Base-by-base conservation (phyloP, 37 sponge, comb jelly and placozoan genomes). In the Halisarca cf. caerulea region DNA sequence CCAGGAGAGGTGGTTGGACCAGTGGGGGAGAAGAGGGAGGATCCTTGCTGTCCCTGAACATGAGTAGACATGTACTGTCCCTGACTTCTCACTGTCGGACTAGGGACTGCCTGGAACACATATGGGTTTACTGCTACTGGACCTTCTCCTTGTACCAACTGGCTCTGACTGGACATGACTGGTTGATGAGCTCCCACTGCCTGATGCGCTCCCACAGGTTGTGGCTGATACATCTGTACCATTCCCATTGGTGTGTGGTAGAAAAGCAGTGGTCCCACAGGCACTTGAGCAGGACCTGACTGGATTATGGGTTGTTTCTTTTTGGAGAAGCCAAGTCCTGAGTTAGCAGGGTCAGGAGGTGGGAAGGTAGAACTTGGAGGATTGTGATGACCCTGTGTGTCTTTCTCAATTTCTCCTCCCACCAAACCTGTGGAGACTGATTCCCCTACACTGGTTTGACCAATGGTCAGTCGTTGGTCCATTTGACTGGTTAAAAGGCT, bases 161-260 rank as follows among this genome's bases (percentile, higher is more conserved):
- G 77, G 77, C 25, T 74, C 18, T 20, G 77, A 24, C 17, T 43
- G 77, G 45, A 1, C 77, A 74, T 43, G 38, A 74, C 24, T 7
- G 42, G 77, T 32, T 40, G 77, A 20, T 74, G 42, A 37, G 30
- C 30, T 30, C 30, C 30, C 4, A 74, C 24, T 32, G 24, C 25
- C 77, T 40, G 77, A 20, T 74, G 42, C n/a, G 30, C 30, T 30
- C 30, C 30, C 4, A 74, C 24, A 9, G 39, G 30, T 37, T 74
- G 77, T 11, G n/a, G 45, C 45, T 74, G 77, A 44, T 74, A 74
- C 77, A 47, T 47, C 51, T 47, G 51, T 47, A 47, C 11, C 51
- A 47, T 11, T 14, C 51, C 51, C 51, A 47, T 47, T 6, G 51
- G 51, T 6, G 51, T 47, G 51, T 6, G 11, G 51, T 47, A 47